Base-by-base conservation (phyloP, 2,113 vertebrate genomes). In the Gymnocephalus cernua region DNA sequence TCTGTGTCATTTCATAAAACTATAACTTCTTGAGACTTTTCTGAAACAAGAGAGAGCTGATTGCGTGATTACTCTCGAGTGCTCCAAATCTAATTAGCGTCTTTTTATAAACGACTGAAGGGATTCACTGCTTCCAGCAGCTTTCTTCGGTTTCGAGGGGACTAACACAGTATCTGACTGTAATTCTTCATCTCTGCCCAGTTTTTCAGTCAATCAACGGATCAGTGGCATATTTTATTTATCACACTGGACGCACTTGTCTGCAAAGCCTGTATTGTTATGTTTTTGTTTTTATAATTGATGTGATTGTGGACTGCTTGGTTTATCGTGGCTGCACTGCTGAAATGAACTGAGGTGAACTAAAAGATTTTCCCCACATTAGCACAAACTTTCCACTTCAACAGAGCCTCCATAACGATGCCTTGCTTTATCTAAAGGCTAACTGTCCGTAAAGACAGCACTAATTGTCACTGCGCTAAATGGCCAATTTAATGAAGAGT, bases 21-120 rank as follows among this genome's bases (percentile, higher is more conserved):
- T 29, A 1, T n/a, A 13, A 41, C 38, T 61, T 73, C 69, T 80
- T 63, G 4, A 18, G 57, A 41, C 16, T 65, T 61, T 77, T 21
- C 61, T 63, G 53, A 83, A 86, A 57, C 68, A 77, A 58, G 71
- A 79, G 29, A 66, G 35, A 74, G 73, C 80, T 77, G 76, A 93
- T 92, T 84, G 85, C 86, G 73, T 68, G 75, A 82, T 93, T 87
- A 90, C 82, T 84, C 84, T 64, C 50, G 83, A 88, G 86, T 78
- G 66, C 78, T 87, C 62, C n/a, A 61, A 89, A 88, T 92, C 81
- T 91, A 93, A 93, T 94, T 93, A 93, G 87, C 65, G 77, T 88
- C 92, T 90, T 94, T 93, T 93, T 94, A 91, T 93, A 87, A 91
- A 88, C 74, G 79, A 83, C 89, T 82, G 73, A 61, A 62, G 87